A percentile compares a stretch with the other conserved stretches of the same genome.
These are phyloP conservation scores for Diachrysia chrysitis DNA, from an alignment of 2,888 invertebrate species.

Conservation along the genomic window DNA sequence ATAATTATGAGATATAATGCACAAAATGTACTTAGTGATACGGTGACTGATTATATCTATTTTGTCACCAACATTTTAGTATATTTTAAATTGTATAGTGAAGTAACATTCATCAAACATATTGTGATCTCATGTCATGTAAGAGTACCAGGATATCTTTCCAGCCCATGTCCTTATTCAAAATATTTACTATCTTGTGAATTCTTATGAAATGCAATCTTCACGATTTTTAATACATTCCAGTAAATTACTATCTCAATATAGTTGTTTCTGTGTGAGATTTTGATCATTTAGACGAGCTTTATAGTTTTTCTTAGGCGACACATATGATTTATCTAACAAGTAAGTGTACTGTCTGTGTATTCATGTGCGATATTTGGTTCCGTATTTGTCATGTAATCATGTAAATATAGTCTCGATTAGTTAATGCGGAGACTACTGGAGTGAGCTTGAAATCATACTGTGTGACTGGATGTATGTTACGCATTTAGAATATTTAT, in stretches of 20 bases:
- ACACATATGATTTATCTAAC: conserved; percentile 74
- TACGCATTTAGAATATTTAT: conserved; percentile 84
- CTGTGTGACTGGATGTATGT: conserved; percentile 79
- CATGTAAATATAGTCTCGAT: conserved; percentile 81
- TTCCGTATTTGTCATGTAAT: conserved; percentile 72
- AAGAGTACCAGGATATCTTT: conserved; percentile 73
- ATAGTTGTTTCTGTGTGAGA: conserved; percentile 78
- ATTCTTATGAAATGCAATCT: conserved; percentile 73
- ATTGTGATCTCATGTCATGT: conserved; percentile 84
- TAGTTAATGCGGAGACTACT: conserved; percentile 66
- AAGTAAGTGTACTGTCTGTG: conserved; percentile 75
- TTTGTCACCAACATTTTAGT: conserved; percentile 71
- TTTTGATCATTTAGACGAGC: conserved; percentile 80
- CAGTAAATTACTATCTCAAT: conserved; percentile 76
- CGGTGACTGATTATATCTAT: conserved; percentile 70
- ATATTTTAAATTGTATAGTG: conserved; percentile 72
- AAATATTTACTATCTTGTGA: conserved; percentile 65
- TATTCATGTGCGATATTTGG: conserved; percentile 77
- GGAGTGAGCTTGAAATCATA: conserved; percentile 72
- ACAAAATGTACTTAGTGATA: conserved; percentile 87
- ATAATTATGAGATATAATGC: conserved; percentile 76
- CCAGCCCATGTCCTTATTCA: conserved; percentile 68
- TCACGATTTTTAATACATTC: conserved; percentile 81
- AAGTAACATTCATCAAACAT: conserved; percentile 75
- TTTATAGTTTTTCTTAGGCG: conserved; percentile 83